A percentile compares a stretch with the other conserved stretches of the same genome.
Conservation (phyloP, 30 jellyfish, hydroid and myxozoan species). For the Chironex yamaguchii region DNA sequence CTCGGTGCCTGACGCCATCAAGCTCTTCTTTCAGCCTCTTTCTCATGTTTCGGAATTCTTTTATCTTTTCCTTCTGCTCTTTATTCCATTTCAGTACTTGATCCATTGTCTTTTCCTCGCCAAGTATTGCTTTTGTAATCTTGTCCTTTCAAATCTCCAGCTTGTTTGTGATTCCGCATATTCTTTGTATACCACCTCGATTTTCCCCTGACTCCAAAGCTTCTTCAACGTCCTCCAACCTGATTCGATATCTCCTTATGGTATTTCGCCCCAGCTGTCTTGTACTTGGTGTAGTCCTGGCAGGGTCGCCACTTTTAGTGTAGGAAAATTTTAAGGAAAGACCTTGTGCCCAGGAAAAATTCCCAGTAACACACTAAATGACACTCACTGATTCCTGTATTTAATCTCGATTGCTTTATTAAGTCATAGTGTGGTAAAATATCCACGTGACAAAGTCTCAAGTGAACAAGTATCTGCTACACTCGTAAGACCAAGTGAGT, state of each 20-base stretch:
- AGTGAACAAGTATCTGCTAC: too few relatives aligned
- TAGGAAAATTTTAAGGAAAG: background rate
- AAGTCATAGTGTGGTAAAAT: too few relatives aligned
- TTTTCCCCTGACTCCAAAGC: conserved; percentile 38
- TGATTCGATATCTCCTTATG: conserved; percentile 12
- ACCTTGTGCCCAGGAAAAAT: conserved; percentile 4
- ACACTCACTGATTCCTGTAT: too few relatives aligned
- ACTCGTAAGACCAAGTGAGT: too few relatives aligned
- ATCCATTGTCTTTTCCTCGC: conserved; percentile 13
- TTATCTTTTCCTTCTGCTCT: conserved; percentile 7
- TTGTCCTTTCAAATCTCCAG: conserved; percentile 12
- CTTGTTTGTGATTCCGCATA: background rate
- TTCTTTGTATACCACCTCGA: conserved; percentile 12
- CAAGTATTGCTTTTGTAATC: conserved; percentile 6
- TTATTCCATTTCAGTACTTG: conserved; percentile 6
- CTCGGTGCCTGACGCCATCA: conserved; percentile 2
- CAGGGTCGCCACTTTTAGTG: conserved; percentile 60
- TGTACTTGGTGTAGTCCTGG: conserved; percentile 25
- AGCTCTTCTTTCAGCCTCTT: conserved; percentile 16
- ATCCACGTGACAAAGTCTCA: too few relatives aligned
- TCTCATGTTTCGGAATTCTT: conserved; percentile 14
- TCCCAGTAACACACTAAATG: background rate
- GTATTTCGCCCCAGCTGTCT: background rate
- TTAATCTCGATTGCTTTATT: too few relatives aligned
- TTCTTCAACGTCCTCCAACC: conserved; percentile 36